Evolutionary conservation across 2,113 vertebrate genomes (phyloP).

Genomic region (Rhinoptilus africanus): DNA sequence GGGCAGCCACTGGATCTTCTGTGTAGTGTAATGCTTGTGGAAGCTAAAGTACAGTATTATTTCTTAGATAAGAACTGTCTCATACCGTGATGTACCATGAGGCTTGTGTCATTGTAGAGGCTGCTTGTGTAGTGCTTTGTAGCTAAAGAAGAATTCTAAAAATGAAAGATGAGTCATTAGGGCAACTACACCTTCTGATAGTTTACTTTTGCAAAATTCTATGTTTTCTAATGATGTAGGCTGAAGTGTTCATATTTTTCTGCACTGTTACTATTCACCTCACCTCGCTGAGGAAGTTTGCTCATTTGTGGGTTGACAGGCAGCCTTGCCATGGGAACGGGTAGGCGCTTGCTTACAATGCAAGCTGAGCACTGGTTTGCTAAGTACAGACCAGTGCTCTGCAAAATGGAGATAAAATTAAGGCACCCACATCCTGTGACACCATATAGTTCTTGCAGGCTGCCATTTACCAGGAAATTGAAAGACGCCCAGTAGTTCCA

Average conservation of each 20-base stretch:
- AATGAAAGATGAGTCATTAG: not conserved
- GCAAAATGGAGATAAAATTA: constrained; percentile 56
- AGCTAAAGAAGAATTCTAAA: not conserved
- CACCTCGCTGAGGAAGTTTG: constrained; percentile 9
- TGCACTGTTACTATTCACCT: not conserved
- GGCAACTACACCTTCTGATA: not conserved
- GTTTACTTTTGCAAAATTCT: not conserved
- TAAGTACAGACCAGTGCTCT: constrained; percentile 21
- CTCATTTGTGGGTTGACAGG: not conserved
- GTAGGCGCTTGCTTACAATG: not conserved
- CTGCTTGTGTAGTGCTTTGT: not conserved
- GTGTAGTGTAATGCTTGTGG: not conserved
- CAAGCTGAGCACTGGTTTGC: constrained; percentile 54
- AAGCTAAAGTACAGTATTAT: not conserved
- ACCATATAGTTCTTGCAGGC: not conserved
- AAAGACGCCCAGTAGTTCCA: not conserved
- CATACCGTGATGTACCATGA: not conserved
- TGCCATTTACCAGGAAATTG: not conserved
- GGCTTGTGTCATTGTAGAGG: not conserved
- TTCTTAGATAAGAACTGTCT: not conserved
- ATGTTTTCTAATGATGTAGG: not conserved
- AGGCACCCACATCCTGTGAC: constrained; percentile 80
- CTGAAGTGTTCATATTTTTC: not conserved
- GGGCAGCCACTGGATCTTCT: not conserved
- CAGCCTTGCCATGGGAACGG: not conserved